Base-by-base conservation (phyloP, 2,888 invertebrate genomes). In the Lamellibrachia satsuma region DNA sequence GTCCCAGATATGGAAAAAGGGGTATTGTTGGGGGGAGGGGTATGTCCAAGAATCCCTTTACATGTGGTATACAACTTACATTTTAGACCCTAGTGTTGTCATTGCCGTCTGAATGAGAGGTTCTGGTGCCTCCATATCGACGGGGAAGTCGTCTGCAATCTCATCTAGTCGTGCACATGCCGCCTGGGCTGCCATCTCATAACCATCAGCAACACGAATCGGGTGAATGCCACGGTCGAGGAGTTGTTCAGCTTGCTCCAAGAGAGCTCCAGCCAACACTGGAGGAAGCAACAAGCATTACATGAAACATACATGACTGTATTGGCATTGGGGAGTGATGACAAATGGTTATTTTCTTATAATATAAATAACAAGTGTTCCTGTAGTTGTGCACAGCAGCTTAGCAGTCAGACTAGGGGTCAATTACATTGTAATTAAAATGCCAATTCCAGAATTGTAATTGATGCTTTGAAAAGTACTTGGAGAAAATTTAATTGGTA, bases 191-290 rank as follows among this genome's bases (percentile, higher is more conserved):
- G 99, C 99, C 97, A 99, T 97, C 97, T 99, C 99, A 96, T 98
- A 99, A 91, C 99, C 99, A 97, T 99, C 99, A 7, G 99, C 99
- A 95, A 99, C 99, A 95, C 99, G 98, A 95, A 99, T 99, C 0
- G 99, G 99, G 96, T 99, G 99, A 96, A 99, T 99, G 90, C 99
- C 99, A 95, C 98, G 98, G 97, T 99, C 99, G 6, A 99, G 96
- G 15, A 99, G 97, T 94, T 97, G 97, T 95, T 99, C 98, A 0
- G 99, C 99, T 96, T 99, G 99, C 96, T 99, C 99, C 93, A 99
- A 96, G 2, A 99, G 97, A 2, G 99, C 99, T 92, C 99, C 98
- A 94, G 98, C 98, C 93, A 98, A 95, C 0, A 98, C 98, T 97
- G 96, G 52, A 52, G 92, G 96, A 95, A 94, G 93, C 11, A 92